Evolutionary conservation across 1,140 invertebrate genomes (phyloP).

Genomic region (Drosophila sucinea): DNA sequence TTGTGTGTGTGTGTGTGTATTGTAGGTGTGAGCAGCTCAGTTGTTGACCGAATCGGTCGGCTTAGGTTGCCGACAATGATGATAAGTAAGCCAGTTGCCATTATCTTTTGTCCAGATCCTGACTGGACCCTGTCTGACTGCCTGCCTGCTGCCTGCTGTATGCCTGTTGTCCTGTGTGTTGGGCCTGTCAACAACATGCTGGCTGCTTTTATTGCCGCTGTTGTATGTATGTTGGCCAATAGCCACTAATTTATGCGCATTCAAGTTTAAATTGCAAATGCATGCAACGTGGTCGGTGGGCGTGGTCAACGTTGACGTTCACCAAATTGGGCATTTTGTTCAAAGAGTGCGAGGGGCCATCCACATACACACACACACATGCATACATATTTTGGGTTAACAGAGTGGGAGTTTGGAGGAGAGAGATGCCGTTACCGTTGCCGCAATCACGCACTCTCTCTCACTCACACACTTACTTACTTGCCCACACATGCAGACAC

Average conservation of each 20-base stretch:
- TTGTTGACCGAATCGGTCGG: too few relatives aligned
- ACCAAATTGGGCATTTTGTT: slow-evolving; percentile 72
- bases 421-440: background rate
- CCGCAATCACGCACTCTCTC: slow-evolving; percentile 60
- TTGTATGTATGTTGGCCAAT: slow-evolving; percentile 58
- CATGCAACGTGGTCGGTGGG: slow-evolving; percentile 51
- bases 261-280: slow-evolving; percentile 79
- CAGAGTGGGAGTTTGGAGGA: slow-evolving; percentile 13
- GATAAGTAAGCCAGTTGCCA: too few relatives aligned
- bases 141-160: too few relatives aligned
- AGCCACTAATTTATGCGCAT: slow-evolving; percentile 78
- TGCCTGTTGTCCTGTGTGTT: background rate
- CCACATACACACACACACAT: too few relatives aligned
- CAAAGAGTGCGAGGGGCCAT: slow-evolving; percentile 29
- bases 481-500: slow-evolving; percentile 16
- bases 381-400: background rate
- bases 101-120: too few relatives aligned
- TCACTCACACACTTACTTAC: slow-evolving; percentile 6
- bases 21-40: too few relatives aligned
- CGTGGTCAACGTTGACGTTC: slow-evolving; percentile 38
- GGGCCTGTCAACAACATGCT: slow-evolving; percentile 52
- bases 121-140: too few relatives aligned
- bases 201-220: slow-evolving; percentile 39
- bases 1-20: too few relatives aligned
- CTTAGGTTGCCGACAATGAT: too few relatives aligned